Conservation (phyloP, 1,140 invertebrate species). For the Dendroctonus ponderosae region DNA sequence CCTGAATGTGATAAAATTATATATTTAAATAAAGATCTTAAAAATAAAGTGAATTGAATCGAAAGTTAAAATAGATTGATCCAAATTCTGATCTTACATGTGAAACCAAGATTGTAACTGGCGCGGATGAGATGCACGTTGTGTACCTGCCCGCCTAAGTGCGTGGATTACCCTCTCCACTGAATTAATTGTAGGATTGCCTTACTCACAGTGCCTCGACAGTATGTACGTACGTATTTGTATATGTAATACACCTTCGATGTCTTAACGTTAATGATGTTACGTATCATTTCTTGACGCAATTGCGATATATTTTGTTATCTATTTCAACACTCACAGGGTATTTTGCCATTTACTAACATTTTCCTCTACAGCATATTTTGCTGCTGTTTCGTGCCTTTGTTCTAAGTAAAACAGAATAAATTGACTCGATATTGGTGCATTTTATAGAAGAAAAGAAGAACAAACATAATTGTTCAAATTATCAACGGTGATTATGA, state of each 20-base stretch:
- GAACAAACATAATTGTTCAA: too few species aligned
- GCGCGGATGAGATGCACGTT: constrained; percentile 25
- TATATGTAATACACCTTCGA: constrained; percentile 46
- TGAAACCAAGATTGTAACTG: constrained; percentile 3
- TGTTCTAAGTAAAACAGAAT: constrained; percentile 13
- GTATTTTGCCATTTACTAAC: constrained; percentile 46
- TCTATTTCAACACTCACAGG: constrained; percentile 45
- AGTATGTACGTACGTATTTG: constrained; percentile 52
- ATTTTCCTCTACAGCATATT: constrained; percentile 32
- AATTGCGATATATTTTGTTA: constrained; percentile 38
- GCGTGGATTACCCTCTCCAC: constrained; percentile 49
- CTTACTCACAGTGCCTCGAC: constrained; percentile 54
- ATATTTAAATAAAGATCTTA: too few species aligned
- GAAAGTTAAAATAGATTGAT: too few species aligned
- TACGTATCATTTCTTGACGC: constrained; percentile 36
- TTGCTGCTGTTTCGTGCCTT: constrained; percentile 48
- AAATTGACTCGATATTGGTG: too few species aligned
- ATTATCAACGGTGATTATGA: too few species aligned
- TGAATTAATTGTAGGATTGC: constrained; percentile 52
- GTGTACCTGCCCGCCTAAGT: constrained; percentile 41
- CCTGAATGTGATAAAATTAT: too few species aligned
- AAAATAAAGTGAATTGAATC: too few species aligned
- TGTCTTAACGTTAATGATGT: constrained; percentile 34
- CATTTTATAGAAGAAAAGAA: too few species aligned
- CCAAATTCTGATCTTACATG: background rate